These are phyloP conservation scores for Cyanistes caeruleus DNA, from an alignment of 2,113 vertebrate species.

Conservation along the genomic window DNA sequence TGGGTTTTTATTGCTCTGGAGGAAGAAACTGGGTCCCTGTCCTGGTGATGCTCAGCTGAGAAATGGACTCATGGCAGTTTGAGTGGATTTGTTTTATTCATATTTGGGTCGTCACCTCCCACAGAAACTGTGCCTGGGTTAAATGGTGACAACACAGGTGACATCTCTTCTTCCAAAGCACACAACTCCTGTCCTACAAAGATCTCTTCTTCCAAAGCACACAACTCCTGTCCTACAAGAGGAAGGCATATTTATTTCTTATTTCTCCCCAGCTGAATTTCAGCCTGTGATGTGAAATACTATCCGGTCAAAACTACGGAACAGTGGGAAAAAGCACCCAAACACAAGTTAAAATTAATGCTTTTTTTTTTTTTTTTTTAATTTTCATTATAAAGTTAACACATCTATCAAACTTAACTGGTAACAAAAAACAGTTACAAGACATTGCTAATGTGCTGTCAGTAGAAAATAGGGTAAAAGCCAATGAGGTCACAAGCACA, in stretches of 20 bases:
- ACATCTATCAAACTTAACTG: conserved; percentile 83
- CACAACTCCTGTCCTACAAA: not conserved
- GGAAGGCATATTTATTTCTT: not conserved
- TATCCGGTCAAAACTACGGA: not conserved
- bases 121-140: not conserved
- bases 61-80: not conserved
- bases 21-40: not conserved
- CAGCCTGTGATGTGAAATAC: fast-evolving
- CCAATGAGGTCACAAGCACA: conserved; percentile 84
- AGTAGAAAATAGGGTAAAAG: conserved; percentile 77
- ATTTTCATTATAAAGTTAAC: conserved; percentile 89
- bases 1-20: not conserved
- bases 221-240: not conserved
- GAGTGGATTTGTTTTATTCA: not conserved
- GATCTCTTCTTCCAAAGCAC: not conserved
- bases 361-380: conserved; percentile 48
- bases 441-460: conserved; percentile 78
- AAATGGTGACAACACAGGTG: not conserved
- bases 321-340: not conserved
- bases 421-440: conserved; percentile 74
- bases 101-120: not conserved
- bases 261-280: not conserved
- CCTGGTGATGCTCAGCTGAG: not conserved
- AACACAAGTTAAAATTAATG: conserved; percentile 43
- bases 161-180: not conserved